A percentile compares a stretch with the other conserved stretches of the same genome.
Evolutionary conservation across 2,888 invertebrate genomes (phyloP).

Genomic region (Agonopterix heracliana): DNA sequence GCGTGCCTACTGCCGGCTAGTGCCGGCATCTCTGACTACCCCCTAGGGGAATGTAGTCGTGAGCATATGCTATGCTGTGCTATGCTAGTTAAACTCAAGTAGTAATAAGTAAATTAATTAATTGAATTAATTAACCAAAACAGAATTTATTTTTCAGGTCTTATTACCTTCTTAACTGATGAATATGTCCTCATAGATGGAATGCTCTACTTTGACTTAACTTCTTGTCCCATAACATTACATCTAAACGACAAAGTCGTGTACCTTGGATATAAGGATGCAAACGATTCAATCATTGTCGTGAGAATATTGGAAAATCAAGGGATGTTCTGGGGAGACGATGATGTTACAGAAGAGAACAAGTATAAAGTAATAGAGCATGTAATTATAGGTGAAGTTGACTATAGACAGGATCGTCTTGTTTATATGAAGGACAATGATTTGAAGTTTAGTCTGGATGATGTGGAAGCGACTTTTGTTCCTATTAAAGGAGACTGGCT

Average conservation of each 20-base stretch:
- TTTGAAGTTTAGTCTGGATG: constrained; percentile 78
- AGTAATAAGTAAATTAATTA: too few species aligned
- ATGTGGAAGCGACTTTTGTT: constrained; percentile 78
- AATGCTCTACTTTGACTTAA: constrained; percentile 68
- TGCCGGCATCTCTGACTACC: too few species aligned
- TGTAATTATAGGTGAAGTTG: constrained; percentile 51
- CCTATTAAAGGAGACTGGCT: constrained; percentile 84
- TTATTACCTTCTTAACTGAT: constrained; percentile 72
- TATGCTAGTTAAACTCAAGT: too few species aligned
- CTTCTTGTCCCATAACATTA: constrained; percentile 43
- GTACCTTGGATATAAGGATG: constrained; percentile 72
- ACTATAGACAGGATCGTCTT: constrained; percentile 40
- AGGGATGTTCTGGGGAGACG: constrained; percentile 69
- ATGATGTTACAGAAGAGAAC: constrained; percentile 42
- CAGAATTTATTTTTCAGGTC: constrained; percentile 52
- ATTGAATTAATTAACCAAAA: too few species aligned
- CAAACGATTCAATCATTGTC: constrained; percentile 62
- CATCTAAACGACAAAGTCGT: constrained; percentile 71
- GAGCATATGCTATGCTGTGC: too few species aligned
- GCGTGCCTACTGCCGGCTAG: too few species aligned
- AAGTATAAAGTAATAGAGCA: constrained; percentile 48
- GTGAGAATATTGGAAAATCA: constrained; percentile 75
- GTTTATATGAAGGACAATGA: constrained; percentile 71
- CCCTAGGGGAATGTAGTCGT: too few species aligned
- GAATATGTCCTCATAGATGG: constrained; percentile 78